Conservation (phyloP, 2,113 vertebrate genomes). For the Lophotis ruficrista region DNA sequence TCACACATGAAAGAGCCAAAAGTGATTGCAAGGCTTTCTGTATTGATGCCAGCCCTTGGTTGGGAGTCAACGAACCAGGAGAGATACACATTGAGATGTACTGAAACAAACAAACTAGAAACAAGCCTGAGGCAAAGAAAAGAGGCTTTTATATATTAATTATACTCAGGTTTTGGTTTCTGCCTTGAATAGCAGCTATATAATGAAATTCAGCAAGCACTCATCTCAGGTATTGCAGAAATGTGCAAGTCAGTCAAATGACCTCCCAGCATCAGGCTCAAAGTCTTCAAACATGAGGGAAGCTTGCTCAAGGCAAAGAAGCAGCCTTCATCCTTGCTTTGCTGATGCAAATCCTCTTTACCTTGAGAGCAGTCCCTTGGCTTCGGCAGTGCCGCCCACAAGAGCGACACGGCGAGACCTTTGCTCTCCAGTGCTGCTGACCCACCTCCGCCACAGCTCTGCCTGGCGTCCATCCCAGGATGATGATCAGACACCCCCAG, state of each 20-base stretch:
- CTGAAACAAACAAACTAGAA: slow-evolving; percentile 61
- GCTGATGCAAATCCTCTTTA: slow-evolving; percentile 26
- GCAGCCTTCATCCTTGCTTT: background rate
- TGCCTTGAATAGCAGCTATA: slow-evolving; percentile 25
- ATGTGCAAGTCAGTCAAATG: background rate
- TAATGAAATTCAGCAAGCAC: slow-evolving; percentile 27
- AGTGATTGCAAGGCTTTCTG: background rate
- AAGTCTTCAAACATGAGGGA: background rate
- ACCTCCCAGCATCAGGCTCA: slow-evolving; percentile 21
- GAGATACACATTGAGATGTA: slow-evolving; percentile 50
- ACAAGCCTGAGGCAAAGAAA: slow-evolving; percentile 45
- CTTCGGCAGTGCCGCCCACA: fast-evolving
- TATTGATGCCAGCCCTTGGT: slow-evolving; percentile 46
- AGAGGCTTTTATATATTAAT: slow-evolving; percentile 53
- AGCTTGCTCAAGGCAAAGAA: slow-evolving; percentile 15
- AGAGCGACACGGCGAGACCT: fast-evolving
- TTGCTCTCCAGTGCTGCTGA: background rate
- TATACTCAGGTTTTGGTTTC: slow-evolving; percentile 10
- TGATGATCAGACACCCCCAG: background rate
- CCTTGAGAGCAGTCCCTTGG: background rate
- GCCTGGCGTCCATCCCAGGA: background rate
- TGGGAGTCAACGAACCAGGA: slow-evolving; percentile 47
- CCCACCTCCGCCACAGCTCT: background rate
- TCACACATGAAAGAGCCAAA: slow-evolving; percentile 3
- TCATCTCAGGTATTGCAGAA: slow-evolving; percentile 13